Percentiles rank a stretch among this genome's conserved stretches.
These are phyloP conservation scores for Eilema caniola DNA, from an alignment of 2,888 invertebrate genomes.

Conservation along the genomic window DNA sequence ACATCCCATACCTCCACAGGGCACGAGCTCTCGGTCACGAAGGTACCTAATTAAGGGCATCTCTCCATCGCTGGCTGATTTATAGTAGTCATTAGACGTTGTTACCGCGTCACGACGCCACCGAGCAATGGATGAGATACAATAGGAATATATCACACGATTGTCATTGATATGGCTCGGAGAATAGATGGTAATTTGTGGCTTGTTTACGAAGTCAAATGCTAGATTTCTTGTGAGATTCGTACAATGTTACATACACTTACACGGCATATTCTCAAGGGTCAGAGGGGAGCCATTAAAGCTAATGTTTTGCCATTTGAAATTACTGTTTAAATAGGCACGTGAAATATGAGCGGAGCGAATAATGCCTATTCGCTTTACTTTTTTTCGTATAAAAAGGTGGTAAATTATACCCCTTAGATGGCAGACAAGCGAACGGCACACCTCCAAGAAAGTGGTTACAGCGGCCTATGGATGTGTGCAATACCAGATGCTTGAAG, in stretches of 20 bases:
- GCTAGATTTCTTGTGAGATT: not conserved
- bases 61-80: constrained; percentile 65
- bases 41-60: constrained; percentile 70
- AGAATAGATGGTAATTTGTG: not conserved
- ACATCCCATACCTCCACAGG: constrained; percentile 37
- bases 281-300: not conserved
- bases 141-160: constrained; percentile 31
- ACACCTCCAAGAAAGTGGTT: too few relatives aligned
- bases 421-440: too few relatives aligned
- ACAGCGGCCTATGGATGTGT: too few relatives aligned
- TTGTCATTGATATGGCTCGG: constrained; percentile 4
- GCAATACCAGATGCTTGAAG: too few relatives aligned
- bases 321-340: too few relatives aligned
- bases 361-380: too few relatives aligned
- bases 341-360: too few relatives aligned
- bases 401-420: too few relatives aligned
- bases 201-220: constrained; percentile 1
- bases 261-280: not conserved
- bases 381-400: too few relatives aligned
- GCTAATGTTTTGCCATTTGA: too few relatives aligned
- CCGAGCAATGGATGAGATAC: constrained; percentile 53
- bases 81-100: constrained; percentile 61
- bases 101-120: constrained; percentile 47
- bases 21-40: constrained; percentile 59
- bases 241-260: not conserved